Conservation (phyloP, 1,140 invertebrate genomes). For the Penaeus vannamei region DNA sequence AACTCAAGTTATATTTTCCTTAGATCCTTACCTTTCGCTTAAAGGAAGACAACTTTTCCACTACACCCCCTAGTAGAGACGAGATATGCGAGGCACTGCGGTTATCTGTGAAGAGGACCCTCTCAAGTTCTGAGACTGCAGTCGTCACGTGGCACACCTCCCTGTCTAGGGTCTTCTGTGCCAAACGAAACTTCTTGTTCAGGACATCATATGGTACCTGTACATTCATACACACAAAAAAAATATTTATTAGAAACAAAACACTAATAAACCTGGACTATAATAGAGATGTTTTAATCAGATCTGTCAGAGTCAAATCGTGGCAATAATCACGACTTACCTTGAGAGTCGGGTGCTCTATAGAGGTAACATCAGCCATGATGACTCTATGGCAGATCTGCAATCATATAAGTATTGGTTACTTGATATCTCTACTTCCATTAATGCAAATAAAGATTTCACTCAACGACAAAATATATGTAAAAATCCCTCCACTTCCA, state of each 20-base stretch:
- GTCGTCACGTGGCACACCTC: constrained; percentile 81
- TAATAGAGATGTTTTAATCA: background rate
- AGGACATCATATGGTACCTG: constrained; percentile 98
- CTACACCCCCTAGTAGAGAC: constrained; percentile 86
- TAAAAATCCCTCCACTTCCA: too few relatives aligned
- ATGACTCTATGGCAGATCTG: constrained; percentile 8
- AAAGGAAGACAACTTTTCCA: constrained; percentile 89
- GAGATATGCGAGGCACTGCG: constrained; percentile 80
- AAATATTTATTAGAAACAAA: background rate
- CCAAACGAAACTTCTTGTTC: constrained; percentile 96
- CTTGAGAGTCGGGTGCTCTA: constrained; percentile 59
- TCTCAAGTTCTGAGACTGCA: constrained; percentile 58
- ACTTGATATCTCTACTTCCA: too few relatives aligned
- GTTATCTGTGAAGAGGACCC: constrained; percentile 58
- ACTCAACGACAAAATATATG: too few relatives aligned
- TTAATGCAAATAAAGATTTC: too few relatives aligned
- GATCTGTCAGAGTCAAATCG: background rate
- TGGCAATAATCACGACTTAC: background rate
- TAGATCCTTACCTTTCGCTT: constrained; percentile 83
- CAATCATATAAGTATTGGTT: too few relatives aligned
- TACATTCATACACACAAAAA: background rate
- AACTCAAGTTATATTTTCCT: too few relatives aligned
- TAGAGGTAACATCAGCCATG: constrained; percentile 61
- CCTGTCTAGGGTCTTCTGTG: constrained; percentile 93
- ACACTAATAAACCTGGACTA: background rate